Evolutionary conservation across 2,888 invertebrate genomes (phyloP).

Genomic region (Dromius quadrimaculatus): DNA sequence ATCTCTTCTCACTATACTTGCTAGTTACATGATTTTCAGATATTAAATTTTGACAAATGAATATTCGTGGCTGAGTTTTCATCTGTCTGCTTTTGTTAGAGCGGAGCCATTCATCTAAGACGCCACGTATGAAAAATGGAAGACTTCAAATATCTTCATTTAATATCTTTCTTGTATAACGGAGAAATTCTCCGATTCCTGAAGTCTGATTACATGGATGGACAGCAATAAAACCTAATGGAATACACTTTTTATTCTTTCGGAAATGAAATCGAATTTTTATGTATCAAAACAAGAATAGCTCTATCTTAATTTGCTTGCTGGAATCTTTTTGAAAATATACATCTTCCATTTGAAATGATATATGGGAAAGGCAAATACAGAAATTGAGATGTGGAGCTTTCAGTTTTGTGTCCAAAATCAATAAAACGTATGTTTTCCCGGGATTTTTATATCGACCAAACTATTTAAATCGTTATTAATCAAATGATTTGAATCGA

Average conservation of each 20-base stretch:
- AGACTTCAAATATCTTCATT: conserved; percentile 22
- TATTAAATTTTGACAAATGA: conserved; percentile 33
- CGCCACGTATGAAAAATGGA: conserved; percentile 29
- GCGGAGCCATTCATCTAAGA: conserved; percentile 22
- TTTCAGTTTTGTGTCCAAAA: too few species aligned
- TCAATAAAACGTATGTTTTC: too few species aligned
- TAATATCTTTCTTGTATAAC: conserved; percentile 21
- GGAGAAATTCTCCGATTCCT: conserved; percentile 9
- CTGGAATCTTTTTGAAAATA: too few species aligned
- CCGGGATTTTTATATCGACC: too few species aligned
- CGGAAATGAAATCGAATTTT: conserved; percentile 36
- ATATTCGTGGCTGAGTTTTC: conserved; percentile 22
- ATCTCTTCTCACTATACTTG: not conserved
- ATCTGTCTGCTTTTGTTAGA: conserved; percentile 24
- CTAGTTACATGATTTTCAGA: conserved; percentile 13
- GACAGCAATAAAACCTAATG: conserved; percentile 39
- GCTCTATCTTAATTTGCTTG: not conserved
- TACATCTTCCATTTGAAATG: too few species aligned
- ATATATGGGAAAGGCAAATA: too few species aligned
- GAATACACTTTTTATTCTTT: conserved; percentile 29
- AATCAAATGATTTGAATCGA: too few species aligned
- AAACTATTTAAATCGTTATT: too few species aligned
- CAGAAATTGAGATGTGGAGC: too few species aligned
- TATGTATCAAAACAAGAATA: not conserved
- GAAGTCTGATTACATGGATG: conserved; percentile 28